These are phyloP conservation scores for Carettochelys insculpta DNA, from an alignment of 2,113 vertebrate species.

Conservation along the genomic window DNA sequence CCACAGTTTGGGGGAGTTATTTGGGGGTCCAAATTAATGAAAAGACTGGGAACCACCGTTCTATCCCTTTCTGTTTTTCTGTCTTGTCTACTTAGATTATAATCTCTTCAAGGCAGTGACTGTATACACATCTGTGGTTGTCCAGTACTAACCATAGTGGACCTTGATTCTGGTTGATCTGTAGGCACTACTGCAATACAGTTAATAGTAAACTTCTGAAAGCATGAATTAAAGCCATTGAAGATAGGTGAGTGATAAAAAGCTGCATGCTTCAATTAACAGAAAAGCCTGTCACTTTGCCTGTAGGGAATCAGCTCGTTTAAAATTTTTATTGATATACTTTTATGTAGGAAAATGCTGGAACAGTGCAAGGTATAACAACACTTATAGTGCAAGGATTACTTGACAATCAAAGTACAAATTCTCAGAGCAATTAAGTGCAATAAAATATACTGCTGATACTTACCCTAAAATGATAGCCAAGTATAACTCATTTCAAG, in stretches of 20 bases:
- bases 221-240: background rate
- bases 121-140: background rate
- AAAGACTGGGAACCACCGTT: too few species aligned
- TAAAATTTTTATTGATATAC: constrained; percentile 25
- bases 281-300: background rate
- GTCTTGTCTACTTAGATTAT: background rate
- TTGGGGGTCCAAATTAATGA: too few species aligned
- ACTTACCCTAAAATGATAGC: constrained; percentile 31
- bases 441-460: background rate
- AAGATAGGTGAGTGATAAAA: background rate
- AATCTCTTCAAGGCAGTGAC: accelerated
- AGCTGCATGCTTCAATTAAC: background rate
- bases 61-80: too few species aligned
- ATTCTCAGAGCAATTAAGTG: constrained; percentile 42
- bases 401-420: constrained; percentile 37
- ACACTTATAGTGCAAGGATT: constrained; percentile 18
- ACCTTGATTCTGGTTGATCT: accelerated
- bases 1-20: too few species aligned
- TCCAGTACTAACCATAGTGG: background rate
- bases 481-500: background rate
- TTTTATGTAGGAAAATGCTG: constrained; percentile 37
- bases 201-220: background rate
- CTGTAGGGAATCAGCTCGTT: background rate
- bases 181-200: background rate
- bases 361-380: background rate